These are phyloP conservation scores for Toxotes jaculatrix DNA, from an alignment of 2,113 vertebrate genomes.

Conservation along the genomic window DNA sequence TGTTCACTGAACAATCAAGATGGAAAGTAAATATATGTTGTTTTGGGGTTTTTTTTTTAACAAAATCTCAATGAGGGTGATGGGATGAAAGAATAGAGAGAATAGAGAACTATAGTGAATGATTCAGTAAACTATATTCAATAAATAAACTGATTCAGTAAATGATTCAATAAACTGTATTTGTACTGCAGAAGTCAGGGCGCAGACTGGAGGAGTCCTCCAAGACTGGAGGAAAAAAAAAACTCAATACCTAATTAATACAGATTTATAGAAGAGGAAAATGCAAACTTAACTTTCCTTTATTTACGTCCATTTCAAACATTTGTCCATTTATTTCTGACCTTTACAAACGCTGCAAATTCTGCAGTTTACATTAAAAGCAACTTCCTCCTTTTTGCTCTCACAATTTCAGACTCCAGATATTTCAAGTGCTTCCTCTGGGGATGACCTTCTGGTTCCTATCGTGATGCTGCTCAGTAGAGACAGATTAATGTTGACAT, in stretches of 20 bases:
- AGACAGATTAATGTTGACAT: neutral
- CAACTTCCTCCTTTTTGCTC: neutral
- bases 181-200: neutral
- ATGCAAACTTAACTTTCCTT: neutral
- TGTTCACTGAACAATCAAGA: neutral
- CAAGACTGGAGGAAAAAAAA: neutral
- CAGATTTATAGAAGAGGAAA: neutral
- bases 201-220: too few relatives aligned
- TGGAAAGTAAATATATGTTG: neutral
- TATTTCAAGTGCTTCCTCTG: neutral
- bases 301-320: neutral
- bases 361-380: neutral
- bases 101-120: too few relatives aligned
- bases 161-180: neutral
- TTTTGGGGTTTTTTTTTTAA: neutral
- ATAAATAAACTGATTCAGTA: too few relatives aligned
- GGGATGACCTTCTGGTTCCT: neutral
- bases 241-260: neutral
- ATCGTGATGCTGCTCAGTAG: neutral
- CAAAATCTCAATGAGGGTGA: neutral
- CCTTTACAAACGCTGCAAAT: neutral
- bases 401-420: too few relatives aligned
- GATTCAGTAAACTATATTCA: too few relatives aligned
- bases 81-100: too few relatives aligned
- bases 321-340: neutral